Base-by-base conservation (phyloP, 2,113 vertebrate genomes). In the Bothrops jararaca region DNA sequence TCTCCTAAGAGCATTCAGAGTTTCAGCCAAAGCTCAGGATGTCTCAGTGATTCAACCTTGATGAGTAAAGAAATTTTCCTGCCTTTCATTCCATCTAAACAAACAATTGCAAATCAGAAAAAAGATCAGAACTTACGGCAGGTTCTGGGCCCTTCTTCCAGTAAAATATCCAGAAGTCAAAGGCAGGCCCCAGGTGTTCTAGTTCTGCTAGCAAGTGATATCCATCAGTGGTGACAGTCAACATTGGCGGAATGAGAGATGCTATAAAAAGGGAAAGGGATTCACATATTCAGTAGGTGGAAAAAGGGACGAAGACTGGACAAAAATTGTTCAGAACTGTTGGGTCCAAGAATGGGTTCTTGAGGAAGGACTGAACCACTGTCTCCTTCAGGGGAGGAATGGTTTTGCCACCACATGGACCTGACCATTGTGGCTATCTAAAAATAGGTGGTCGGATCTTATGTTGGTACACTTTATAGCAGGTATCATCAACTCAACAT, bases 181-280 rank as follows among this genome's bases (percentile, higher is more conserved):
- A 97, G 18, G 94, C 91, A 34, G 95, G 92, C 2, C 97, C 97
- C 58, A 97, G 90, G 53, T 97, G 94, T 90, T 97, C 95, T 53
- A 97, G 92, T 0, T 97, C 91, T 52, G 96, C 91, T 6, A 96
- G 86, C 91, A 97, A 56, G 11, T 96, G 94, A 60, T 93, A 93
- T 24, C 95, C 96, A 20, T 95, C 93, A 18, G 92, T 95, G 22
- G 85, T 94, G 54, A 97, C 89, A 5, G 91, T 86, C 64, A 97
- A 85, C n/a, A 58, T 89, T 20, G 97, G 97, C 2, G 96, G 95
- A 50, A 89, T 96, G 53, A 97, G 97, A 58, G 95, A 39, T 53
- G 97, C 97, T 97, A 92, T 95, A 15, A 54, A 93, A 90, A 90
- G 92, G 13, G 24, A 42, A 92, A 50, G 34, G 42, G 18, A 89